Percentiles rank a stretch among this genome's conserved stretches.
phyloP scores from a whole-genome alignment of 2,888 invertebrate genomes.

The Heliconius aoede region DNA sequence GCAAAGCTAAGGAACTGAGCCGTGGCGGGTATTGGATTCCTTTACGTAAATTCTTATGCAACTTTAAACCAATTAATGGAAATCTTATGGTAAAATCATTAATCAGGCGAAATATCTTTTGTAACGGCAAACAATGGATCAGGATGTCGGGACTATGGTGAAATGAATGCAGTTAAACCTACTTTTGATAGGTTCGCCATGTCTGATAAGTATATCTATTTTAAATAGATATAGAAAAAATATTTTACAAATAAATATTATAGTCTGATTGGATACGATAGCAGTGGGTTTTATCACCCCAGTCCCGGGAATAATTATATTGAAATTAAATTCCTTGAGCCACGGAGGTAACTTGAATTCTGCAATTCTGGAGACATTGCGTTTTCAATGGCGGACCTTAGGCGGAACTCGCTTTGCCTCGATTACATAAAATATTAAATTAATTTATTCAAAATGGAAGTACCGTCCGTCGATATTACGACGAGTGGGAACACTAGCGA shows the following conservation, averaged over 20 bases:
- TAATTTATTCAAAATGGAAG: not conserved
- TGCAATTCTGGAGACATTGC: too few relatives aligned
- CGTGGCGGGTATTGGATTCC: conserved; percentile 44
- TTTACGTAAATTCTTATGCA: conserved; percentile 48
- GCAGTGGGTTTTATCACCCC: too few relatives aligned
- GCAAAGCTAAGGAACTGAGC: conserved; percentile 35
- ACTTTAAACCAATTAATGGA: conserved; percentile 59
- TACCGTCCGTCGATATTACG: conserved; percentile 8
- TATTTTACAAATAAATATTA: too few relatives aligned
- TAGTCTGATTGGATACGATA: too few relatives aligned
- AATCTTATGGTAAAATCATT: conserved; percentile 79
- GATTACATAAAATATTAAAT: not conserved
- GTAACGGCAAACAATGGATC: conserved; percentile 69
- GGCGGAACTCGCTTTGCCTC: too few relatives aligned
- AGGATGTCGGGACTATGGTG: conserved; percentile 48
- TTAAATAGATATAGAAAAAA: too few relatives aligned
- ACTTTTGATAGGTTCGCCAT: conserved; percentile 40
- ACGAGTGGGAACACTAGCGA: conserved; percentile 31
- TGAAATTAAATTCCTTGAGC: too few relatives aligned
- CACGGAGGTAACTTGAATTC: too few relatives aligned
- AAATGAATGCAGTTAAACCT: conserved; percentile 39
- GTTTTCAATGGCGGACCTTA: too few relatives aligned
- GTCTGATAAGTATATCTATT: not conserved
- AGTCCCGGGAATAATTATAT: too few relatives aligned
- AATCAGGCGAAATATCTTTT: conserved; percentile 74